Evolutionary conservation across 2,888 invertebrate species (phyloP).

Genomic region (Linyphia triangularis): DNA sequence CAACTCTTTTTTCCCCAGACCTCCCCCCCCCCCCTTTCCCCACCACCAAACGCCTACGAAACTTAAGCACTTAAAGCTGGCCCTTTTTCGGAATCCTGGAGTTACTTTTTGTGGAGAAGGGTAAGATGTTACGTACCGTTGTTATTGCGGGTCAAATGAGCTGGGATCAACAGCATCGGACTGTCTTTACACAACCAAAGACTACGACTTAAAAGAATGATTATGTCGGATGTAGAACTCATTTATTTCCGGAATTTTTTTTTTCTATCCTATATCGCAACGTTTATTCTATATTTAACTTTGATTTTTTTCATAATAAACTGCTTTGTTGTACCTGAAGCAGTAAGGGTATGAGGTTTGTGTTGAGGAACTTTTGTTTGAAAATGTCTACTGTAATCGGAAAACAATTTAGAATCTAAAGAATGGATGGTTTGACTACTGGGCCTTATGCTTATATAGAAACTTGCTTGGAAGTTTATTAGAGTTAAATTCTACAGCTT

Average conservation of each 20-base stretch:
- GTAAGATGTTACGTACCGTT: neutral
- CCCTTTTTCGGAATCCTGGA: neutral
- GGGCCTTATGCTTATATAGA: too few relatives aligned
- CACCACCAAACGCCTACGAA: neutral
- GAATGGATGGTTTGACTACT: too few relatives aligned
- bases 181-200: neutral
- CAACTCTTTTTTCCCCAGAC: neutral
- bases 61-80: conserved; percentile 29
- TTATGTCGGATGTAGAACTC: neutral
- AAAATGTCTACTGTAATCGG: too few relatives aligned
- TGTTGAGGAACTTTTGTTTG: too few relatives aligned
- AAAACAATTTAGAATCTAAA: too few relatives aligned
- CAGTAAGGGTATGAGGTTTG: too few relatives aligned
- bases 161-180: neutral
- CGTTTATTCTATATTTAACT: too few relatives aligned
- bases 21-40: neutral
- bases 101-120: neutral
- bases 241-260: neutral
- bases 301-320: too few relatives aligned
- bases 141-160: neutral
- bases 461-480: too few relatives aligned
- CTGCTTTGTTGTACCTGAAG: too few relatives aligned
- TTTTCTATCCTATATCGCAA: too few relatives aligned
- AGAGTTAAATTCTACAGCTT: too few relatives aligned
- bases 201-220: neutral